Conservation (phyloP, 2,113 vertebrate species). For the Crotalus helleri region DNA sequence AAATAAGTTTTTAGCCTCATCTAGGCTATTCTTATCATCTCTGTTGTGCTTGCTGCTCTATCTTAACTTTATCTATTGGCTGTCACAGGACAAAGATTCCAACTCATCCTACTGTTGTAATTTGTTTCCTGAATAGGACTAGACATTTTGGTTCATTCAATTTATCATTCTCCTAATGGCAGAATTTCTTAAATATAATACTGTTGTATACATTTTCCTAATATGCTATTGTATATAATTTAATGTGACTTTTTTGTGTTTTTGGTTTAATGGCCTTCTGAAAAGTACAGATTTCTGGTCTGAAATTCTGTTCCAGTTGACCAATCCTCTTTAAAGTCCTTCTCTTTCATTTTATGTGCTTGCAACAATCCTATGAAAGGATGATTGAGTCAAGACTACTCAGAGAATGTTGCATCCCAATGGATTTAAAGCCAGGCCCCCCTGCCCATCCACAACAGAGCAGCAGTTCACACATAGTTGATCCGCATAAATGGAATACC, state of each 20-base stretch:
- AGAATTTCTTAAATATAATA: background rate
- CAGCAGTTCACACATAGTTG: background rate
- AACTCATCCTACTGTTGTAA: background rate
- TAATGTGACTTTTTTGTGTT: background rate
- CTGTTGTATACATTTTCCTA: background rate
- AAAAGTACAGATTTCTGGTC: background rate
- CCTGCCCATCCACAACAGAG: background rate
- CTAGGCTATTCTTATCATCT: background rate
- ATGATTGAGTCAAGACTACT: background rate
- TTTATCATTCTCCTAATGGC: background rate
- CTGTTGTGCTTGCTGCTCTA: background rate
- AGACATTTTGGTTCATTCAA: background rate
- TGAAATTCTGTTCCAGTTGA: background rate
- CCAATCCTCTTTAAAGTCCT: background rate
- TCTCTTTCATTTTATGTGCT: background rate
- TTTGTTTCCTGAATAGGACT: background rate
- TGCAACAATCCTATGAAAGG: background rate
- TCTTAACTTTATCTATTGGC: background rate
- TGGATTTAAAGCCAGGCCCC: background rate
- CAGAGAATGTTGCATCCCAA: background rate
- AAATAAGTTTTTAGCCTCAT: background rate
- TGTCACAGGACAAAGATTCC: background rate
- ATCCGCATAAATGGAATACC: background rate
- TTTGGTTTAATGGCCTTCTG: background rate
- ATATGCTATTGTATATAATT: background rate